phyloP scores from a whole-genome alignment of 2,113 vertebrate genomes.

The Ciconia boyciana region DNA sequence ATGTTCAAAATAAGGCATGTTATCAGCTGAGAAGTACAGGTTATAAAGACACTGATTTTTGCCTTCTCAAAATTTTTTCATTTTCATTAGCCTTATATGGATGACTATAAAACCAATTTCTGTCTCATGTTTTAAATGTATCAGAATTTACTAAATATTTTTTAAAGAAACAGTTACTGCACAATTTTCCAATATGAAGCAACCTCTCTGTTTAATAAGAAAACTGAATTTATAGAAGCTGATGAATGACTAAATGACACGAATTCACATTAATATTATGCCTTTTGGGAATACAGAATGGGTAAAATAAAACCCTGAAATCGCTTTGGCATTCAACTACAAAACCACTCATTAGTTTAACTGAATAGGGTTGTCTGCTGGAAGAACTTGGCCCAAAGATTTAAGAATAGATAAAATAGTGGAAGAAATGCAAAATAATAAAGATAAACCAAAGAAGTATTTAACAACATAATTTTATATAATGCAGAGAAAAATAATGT shows the following conservation, averaged over 20 bases:
- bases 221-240: background rate
- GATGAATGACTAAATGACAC: background rate
- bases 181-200: background rate
- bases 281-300: background rate
- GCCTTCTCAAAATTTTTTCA: background rate
- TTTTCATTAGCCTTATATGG: constrained; percentile 1
- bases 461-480: background rate
- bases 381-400: background rate
- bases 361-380: background rate
- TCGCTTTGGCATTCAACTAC: background rate
- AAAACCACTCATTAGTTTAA: background rate
- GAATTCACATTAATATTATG: background rate
- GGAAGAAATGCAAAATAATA: background rate
- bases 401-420: background rate
- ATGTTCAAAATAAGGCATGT: constrained; percentile 62
- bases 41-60: constrained; percentile 25
- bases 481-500: background rate
- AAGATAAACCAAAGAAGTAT: background rate
- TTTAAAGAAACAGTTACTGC: background rate
- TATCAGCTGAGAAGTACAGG: constrained; percentile 39
- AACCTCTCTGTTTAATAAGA: background rate
- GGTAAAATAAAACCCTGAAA: background rate
- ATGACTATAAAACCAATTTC: background rate
- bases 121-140: background rate
- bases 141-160: constrained; percentile 6